Evolutionary conservation across 2,888 invertebrate genomes (phyloP).

Genomic region (Neoaliturus tenellus): DNA sequence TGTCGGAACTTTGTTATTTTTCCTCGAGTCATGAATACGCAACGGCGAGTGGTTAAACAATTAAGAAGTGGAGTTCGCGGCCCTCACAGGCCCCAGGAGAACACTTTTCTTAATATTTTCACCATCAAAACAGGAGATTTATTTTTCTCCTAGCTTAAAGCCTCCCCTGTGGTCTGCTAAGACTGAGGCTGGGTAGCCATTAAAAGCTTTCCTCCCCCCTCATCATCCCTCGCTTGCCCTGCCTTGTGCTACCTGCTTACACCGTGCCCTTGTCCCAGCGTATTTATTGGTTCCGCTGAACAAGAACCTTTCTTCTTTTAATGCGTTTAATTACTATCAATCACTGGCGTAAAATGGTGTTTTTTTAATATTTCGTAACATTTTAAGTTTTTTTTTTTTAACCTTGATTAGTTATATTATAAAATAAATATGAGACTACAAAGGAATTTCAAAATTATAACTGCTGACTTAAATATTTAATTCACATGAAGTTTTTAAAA

Average conservation of each 20-base stretch:
- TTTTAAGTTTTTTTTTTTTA: no score
- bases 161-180: constrained; percentile 55
- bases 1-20: constrained; percentile 47
- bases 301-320: neutral
- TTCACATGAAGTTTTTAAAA: no score
- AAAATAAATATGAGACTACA: no score
- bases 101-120: constrained; percentile 58
- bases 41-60: constrained; percentile 51
- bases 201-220: constrained; percentile 54
- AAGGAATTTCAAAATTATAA: no score
- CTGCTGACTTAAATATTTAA: no score
- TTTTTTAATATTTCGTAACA: no score
- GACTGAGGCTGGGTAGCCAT: constrained; percentile 52
- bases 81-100: constrained; percentile 45
- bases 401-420: no score
- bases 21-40: constrained; percentile 41
- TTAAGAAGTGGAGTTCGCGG: constrained; percentile 36
- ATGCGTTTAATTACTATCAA: neutral
- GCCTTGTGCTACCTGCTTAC: neutral
- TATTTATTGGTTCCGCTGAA: constrained; percentile 2
- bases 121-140: constrained; percentile 57
- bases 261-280: neutral
- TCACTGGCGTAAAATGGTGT: no score
- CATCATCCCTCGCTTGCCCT: neutral
- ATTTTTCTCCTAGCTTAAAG: constrained; percentile 54